Conservation (phyloP, 2,113 vertebrate genomes). For the Nematolebias whitei region DNA sequence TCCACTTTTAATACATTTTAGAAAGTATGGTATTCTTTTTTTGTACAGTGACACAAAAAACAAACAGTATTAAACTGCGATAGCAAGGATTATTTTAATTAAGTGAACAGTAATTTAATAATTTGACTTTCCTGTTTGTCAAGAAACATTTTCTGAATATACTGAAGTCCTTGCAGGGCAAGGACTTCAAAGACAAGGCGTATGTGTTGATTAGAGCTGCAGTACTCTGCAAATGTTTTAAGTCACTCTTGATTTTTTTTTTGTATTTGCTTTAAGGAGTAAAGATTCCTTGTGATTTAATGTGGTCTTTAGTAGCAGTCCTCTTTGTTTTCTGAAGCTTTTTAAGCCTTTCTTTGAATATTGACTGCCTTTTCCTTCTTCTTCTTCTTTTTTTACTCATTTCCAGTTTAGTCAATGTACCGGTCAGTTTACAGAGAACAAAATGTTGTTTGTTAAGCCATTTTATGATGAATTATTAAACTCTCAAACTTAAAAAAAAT, state of each 20-base stretch:
- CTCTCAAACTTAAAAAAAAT: no score
- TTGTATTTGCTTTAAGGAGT: neutral
- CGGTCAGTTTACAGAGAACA: no score
- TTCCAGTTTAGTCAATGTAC: no score
- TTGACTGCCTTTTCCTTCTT: no score
- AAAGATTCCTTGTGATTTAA: neutral
- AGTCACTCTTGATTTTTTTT: neutral
- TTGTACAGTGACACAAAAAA: slow-evolving; percentile 36
- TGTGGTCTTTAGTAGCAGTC: neutral
- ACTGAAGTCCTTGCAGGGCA: slow-evolving; percentile 78
- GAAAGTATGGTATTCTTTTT: slow-evolving; percentile 23
- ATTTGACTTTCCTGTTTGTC: slow-evolving; percentile 21
- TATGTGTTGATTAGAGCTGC: slow-evolving; percentile 35
- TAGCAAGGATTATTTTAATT: slow-evolving; percentile 27
- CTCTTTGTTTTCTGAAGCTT: neutral
- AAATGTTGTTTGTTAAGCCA: no score
- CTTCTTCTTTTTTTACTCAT: no score
- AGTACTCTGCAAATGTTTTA: neutral
- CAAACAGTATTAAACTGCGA: slow-evolving; percentile 67
- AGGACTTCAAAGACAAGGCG: no score
- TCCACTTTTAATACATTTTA: slow-evolving; percentile 17
- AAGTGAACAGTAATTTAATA: slow-evolving; percentile 26
- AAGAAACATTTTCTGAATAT: slow-evolving; percentile 52
- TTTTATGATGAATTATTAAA: no score
- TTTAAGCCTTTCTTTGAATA: neutral